Percentiles rank a stretch among this genome's conserved stretches.
These are phyloP conservation scores for Grapholita molesta DNA, from an alignment of 1,140 invertebrate species.

Conservation along the genomic window DNA sequence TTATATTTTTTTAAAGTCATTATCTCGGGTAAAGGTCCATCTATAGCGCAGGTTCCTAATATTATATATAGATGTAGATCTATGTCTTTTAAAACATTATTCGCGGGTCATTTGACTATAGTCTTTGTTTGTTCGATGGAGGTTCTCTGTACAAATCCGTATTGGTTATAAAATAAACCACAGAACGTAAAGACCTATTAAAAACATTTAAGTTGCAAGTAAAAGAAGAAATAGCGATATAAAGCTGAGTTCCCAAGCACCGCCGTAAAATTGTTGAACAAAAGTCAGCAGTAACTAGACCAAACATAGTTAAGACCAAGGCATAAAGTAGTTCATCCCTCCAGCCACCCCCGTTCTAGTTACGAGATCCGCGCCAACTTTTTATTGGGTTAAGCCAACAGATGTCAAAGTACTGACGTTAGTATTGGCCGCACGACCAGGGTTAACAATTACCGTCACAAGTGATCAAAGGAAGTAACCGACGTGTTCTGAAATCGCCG, in stretches of 20 bases:
- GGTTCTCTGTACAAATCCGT: no score
- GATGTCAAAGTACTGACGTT: slow-evolving; percentile 19
- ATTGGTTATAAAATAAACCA: no score
- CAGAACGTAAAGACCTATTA: no score
- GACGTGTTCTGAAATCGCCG: slow-evolving; percentile 10
- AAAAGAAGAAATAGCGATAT: neutral
- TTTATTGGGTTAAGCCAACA: slow-evolving; percentile 5
- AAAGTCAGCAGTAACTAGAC: neutral
- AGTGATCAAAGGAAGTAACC: slow-evolving; percentile 15
- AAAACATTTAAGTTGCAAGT: neutral
- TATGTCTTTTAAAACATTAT: no score
- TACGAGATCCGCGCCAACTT: neutral
- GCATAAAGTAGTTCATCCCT: neutral
- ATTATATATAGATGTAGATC: no score
- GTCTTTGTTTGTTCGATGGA: no score
- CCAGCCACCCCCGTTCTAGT: neutral
- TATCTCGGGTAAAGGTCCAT: no score
- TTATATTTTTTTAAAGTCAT: no score
- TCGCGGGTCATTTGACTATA: no score
- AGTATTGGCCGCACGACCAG: slow-evolving; percentile 24
- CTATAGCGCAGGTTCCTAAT: no score
- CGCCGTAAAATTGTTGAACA: neutral
- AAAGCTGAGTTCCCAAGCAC: neutral
- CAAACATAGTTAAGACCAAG: neutral
- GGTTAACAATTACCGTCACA: slow-evolving; percentile 32